Evolutionary conservation across 1,140 invertebrate genomes (phyloP).

Genomic region (Teleogryllus occipitalis): DNA sequence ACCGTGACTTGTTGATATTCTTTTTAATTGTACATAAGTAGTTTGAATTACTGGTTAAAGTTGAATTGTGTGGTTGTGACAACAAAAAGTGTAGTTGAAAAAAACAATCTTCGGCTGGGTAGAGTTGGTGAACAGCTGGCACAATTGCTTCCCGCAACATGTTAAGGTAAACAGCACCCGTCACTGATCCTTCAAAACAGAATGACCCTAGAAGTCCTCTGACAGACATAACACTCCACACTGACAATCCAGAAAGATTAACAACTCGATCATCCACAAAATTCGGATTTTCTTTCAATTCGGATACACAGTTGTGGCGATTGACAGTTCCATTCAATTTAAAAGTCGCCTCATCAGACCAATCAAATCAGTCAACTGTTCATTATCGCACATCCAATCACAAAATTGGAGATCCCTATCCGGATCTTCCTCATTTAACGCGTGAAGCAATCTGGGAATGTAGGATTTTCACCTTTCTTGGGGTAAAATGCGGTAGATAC

Average conservation of each 20-base stretch:
- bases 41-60: too few species aligned
- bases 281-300: too few species aligned
- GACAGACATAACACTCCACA: slow-evolving; percentile 10
- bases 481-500: neutral
- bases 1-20: too few species aligned
- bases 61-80: too few species aligned
- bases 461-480: neutral
- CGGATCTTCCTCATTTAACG: neutral
- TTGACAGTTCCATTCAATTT: neutral
- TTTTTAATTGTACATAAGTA: too few species aligned
- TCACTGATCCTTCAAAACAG: slow-evolving; percentile 11
- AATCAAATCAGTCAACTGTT: slow-evolving; percentile 2
- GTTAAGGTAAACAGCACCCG: neutral
- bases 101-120: slow-evolving; percentile 5
- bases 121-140: neutral
- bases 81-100: neutral
- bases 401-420: neutral
- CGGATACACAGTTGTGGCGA: neutral
- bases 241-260: neutral
- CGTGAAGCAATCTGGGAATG: neutral
- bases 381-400: neutral
- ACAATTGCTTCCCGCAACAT: slow-evolving; percentile 8
- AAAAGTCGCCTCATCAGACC: slow-evolving; percentile 6
- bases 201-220: slow-evolving; percentile 11
- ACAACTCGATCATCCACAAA: too few species aligned